Conservation (phyloP, 2,113 vertebrate genomes). For the Silurus asotus region DNA sequence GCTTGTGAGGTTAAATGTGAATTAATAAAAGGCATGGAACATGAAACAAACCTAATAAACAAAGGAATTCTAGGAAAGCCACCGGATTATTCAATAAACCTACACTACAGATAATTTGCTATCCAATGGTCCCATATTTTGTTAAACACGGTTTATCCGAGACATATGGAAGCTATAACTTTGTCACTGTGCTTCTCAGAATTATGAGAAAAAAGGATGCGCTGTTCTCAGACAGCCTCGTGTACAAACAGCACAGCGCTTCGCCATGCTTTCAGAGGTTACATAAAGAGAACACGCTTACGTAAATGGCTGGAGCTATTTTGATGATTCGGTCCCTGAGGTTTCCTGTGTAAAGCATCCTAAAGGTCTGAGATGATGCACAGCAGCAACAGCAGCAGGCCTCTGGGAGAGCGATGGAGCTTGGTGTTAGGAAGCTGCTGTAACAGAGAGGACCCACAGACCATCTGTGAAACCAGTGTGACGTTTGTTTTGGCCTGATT, state of each 20-base stretch:
- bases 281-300: slow-evolving; percentile 45
- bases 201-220: no score
- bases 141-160: background rate
- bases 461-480: slow-evolving; percentile 43
- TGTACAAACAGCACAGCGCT: background rate
- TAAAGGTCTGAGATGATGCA: slow-evolving; percentile 38
- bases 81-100: background rate
- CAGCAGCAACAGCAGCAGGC: slow-evolving; percentile 4
- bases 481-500: slow-evolving; percentile 49
- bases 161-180: background rate
- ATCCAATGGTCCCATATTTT: background rate
- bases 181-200: background rate
- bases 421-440: slow-evolving; percentile 27
- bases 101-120: no score
- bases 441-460: slow-evolving; percentile 48
- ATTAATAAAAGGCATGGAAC: background rate
- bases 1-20: background rate
- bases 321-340: slow-evolving; percentile 47
- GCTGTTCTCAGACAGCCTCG: background rate
- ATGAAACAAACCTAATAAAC: background rate
- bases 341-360: slow-evolving; percentile 46
- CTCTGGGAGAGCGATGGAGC: slow-evolving; percentile 29
- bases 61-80: background rate
- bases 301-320: slow-evolving; percentile 44
- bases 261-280: slow-evolving; percentile 26